A percentile compares a stretch with the other conserved stretches of the same genome.
These are phyloP conservation scores for Mola mola DNA, from an alignment of 2,113 vertebrate genomes.

Conservation along the genomic window DNA sequence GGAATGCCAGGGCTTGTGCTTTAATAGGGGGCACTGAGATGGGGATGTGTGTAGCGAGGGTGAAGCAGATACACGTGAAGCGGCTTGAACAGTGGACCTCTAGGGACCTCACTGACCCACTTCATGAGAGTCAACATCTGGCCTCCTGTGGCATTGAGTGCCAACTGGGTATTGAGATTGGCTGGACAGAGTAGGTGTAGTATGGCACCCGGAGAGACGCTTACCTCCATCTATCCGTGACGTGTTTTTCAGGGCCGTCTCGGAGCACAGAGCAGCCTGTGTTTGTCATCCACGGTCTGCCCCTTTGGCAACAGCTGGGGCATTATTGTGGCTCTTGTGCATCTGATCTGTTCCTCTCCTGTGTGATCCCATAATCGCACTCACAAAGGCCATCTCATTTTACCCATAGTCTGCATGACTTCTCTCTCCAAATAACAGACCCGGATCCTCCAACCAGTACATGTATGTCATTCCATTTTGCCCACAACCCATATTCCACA, in stretches of 20 bases:
- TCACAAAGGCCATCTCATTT: constrained; percentile 66
- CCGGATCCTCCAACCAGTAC: constrained; percentile 16
- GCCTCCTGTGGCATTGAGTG: constrained; percentile 54
- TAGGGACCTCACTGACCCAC: constrained; percentile 53
- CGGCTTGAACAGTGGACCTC: constrained; percentile 23
- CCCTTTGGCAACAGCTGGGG: constrained; percentile 71
- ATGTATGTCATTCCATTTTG: constrained; percentile 41
- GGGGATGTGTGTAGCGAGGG: constrained; percentile 15
- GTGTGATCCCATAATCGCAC: constrained; percentile 37
- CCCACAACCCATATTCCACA: constrained; percentile 38
- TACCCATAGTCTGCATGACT: constrained; percentile 50
- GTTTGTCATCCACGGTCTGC: constrained; percentile 52
- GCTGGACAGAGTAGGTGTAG: constrained; percentile 12
- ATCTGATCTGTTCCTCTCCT: constrained; percentile 41
- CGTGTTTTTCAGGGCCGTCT: constrained; percentile 20
- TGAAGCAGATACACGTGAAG: constrained; percentile 13
- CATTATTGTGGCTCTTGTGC: constrained; percentile 44
- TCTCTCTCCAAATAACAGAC: constrained; percentile 31
- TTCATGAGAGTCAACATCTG: constrained; percentile 54
- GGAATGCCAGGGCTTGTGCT: constrained; percentile 29
- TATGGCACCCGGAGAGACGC: constrained; percentile 11
- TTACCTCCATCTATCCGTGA: constrained; percentile 21
- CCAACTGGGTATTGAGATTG: constrained; percentile 53
- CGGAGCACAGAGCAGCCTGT: constrained; percentile 42
- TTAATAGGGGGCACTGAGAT: constrained; percentile 31